These are phyloP conservation scores for Apeira syringaria DNA, from an alignment of 2,888 invertebrate species.

Conservation along the genomic window DNA sequence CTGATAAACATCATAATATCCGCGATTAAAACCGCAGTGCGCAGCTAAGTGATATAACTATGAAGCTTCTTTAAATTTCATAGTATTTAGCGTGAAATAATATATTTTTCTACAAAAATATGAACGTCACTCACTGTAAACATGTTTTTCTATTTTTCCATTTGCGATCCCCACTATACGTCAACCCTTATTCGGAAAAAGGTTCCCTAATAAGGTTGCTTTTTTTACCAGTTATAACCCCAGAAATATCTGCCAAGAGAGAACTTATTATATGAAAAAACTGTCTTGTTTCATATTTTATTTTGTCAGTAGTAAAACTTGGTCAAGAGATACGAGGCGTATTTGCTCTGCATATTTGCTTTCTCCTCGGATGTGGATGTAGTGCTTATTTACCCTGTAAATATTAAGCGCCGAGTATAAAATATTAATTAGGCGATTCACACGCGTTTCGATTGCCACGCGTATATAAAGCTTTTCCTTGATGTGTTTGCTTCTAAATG, in stretches of 20 bases:
- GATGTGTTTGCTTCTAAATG: too few species aligned
- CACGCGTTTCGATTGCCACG: too few species aligned
- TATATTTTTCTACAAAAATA: constrained; percentile 3
- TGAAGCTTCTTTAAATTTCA: too few species aligned
- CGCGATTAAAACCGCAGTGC: too few species aligned
- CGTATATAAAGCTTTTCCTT: too few species aligned
- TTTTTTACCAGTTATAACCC: constrained; percentile 31
- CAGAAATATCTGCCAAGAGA: constrained; percentile 25
- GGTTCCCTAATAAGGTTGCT: constrained; percentile 31
- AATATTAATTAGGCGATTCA: too few species aligned
- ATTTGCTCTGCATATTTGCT: constrained; percentile 13
- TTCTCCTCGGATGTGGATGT: constrained; percentile 14
- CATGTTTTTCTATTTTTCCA: constrained; percentile 28
- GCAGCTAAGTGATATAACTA: too few species aligned
- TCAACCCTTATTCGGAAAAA: constrained; percentile 32
- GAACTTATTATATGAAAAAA: constrained; percentile 31
- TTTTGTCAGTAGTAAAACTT: constrained; percentile 16
- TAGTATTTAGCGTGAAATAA: too few species aligned
- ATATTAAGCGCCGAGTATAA: too few species aligned
- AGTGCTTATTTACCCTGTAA: too few species aligned
- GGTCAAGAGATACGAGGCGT: constrained; percentile 15
- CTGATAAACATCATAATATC: too few species aligned
- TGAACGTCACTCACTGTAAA: constrained; percentile 8
- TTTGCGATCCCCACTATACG: constrained; percentile 23
- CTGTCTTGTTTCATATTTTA: constrained; percentile 30